Conservation (phyloP, 2,888 invertebrate species). For the Trachelus troglodyta region DNA sequence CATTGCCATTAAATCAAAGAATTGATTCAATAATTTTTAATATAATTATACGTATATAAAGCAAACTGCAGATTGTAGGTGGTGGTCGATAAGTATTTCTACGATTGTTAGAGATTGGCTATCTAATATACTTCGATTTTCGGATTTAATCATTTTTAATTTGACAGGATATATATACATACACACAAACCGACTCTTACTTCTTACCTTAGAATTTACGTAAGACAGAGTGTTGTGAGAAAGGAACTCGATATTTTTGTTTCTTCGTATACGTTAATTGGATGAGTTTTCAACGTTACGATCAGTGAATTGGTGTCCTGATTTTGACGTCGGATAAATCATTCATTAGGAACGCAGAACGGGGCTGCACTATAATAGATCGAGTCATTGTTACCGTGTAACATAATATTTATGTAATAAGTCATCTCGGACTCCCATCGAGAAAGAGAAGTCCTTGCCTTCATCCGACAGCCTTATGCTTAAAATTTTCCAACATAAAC, state of each 20-base stretch:
- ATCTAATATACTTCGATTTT: background rate
- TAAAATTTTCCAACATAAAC: background rate
- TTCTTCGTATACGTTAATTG: background rate
- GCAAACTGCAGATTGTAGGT: background rate
- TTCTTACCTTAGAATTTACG: background rate
- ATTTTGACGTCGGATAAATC: background rate
- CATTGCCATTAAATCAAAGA: background rate
- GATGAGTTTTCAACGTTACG: background rate
- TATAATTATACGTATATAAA: background rate
- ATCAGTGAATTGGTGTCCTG: background rate
- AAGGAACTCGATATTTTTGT: background rate
- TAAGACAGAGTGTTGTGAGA: background rate
- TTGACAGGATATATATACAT: background rate
- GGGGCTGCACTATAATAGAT: background rate
- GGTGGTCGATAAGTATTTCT: background rate
- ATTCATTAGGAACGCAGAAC: background rate
- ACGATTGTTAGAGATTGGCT: background rate
- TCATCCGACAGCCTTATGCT: background rate
- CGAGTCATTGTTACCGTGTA: conserved; percentile 26
- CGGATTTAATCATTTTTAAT: background rate
- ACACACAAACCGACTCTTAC: background rate
- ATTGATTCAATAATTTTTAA: background rate
- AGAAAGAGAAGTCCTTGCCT: background rate
- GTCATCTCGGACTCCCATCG: conserved; percentile 8
- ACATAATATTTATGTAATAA: conserved; percentile 28